These are phyloP conservation scores for Engystomops pustulosus DNA, from an alignment of 2,113 vertebrate genomes.

Conservation along the genomic window DNA sequence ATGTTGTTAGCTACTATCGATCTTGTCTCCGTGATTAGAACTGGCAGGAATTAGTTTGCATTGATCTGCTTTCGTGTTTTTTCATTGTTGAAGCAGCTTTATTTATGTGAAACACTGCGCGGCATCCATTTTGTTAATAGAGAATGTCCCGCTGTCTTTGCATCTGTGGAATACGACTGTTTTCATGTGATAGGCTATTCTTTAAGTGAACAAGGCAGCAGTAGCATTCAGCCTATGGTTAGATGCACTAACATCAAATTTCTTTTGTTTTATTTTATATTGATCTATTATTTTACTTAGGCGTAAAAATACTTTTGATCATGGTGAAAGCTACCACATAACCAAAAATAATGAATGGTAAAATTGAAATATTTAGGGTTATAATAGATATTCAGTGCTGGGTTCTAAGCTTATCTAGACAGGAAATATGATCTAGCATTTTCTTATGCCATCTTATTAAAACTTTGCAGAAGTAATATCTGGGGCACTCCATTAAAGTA, in stretches of 20 bases:
- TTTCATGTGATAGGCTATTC: conserved; percentile 41
- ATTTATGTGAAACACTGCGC: conserved; percentile 64
- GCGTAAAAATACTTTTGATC: too few relatives aligned
- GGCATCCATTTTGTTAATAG: conserved; percentile 46
- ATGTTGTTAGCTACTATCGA: conserved; percentile 59
- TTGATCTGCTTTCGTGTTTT: conserved; percentile 66
- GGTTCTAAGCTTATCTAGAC: too few relatives aligned
- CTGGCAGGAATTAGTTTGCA: conserved; percentile 65
- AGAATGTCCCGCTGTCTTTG: conserved; percentile 58
- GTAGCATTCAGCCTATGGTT: not conserved
- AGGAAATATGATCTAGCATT: too few relatives aligned
- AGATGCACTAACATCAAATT: not conserved
- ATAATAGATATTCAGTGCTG: too few relatives aligned
- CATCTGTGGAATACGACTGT: conserved; percentile 35
- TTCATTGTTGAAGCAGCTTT: conserved; percentile 63
- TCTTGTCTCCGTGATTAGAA: conserved; percentile 64
- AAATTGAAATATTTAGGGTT: too few relatives aligned
- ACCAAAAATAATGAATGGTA: too few relatives aligned
- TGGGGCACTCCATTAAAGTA: too few relatives aligned
- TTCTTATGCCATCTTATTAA: too few relatives aligned
- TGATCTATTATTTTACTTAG: too few relatives aligned
- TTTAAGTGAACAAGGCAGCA: conserved; percentile 52
- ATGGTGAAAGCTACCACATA: too few relatives aligned
- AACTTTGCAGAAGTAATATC: too few relatives aligned
- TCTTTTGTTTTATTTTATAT: not conserved